These are phyloP conservation scores for Myrmecobius fasciatus DNA, from an alignment of 2,113 vertebrate genomes.

Conservation along the genomic window DNA sequence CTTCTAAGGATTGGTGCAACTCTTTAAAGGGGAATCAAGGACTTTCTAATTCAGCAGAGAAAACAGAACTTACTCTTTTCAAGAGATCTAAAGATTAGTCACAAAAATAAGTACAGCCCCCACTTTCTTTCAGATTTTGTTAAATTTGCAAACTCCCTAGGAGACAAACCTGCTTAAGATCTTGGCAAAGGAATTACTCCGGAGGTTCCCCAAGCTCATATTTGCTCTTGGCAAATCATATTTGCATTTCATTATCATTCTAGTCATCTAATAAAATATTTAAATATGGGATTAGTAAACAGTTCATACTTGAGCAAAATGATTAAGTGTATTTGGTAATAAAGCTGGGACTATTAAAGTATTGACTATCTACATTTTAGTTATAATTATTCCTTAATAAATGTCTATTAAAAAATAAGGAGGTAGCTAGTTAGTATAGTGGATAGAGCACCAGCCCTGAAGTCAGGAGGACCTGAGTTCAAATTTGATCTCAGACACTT, in stretches of 20 bases:
- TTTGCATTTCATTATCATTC: conserved; percentile 26
- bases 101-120: conserved; percentile 3
- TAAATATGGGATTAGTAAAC: conserved; percentile 47
- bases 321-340: background rate
- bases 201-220: background rate
- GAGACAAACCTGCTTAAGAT: background rate
- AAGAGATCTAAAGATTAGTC: conserved; percentile 54
- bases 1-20: conserved; percentile 52
- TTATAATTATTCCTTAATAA: background rate
- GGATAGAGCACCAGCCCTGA: no score
- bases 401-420: conserved; percentile 4
- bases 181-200: background rate
- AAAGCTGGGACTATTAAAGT: conserved; percentile 4
- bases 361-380: background rate
- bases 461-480: no score
- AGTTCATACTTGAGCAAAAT: conserved; percentile 16
- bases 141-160: conserved; percentile 37
- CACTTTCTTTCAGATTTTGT: conserved; percentile 42
- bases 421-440: no score
- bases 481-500: no score
- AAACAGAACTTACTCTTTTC: conserved; percentile 63
- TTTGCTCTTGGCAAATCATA: conserved; percentile 41
- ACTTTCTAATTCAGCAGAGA: conserved; percentile 1
- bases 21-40: conserved; percentile 40
- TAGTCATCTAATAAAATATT: background rate